Conservation (phyloP, 2,888 invertebrate species). For the Hirtodrosophila duncani region DNA sequence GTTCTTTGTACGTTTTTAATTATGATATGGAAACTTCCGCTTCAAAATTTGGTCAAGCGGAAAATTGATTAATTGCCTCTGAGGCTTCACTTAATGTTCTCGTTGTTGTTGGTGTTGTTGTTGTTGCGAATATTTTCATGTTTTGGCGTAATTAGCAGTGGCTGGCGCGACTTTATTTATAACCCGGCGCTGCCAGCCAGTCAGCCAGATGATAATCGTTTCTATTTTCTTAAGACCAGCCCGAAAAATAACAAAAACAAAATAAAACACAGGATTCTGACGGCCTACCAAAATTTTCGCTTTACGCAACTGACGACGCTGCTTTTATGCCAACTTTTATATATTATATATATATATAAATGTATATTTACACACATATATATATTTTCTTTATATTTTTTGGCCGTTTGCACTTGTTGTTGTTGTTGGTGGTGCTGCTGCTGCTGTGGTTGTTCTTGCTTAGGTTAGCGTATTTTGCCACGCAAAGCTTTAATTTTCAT, state of each 20-base stretch:
- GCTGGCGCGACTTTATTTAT: conserved; percentile 58
- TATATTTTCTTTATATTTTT: conserved; percentile 18
- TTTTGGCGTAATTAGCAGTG: conserved; percentile 67
- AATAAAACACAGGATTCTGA: no score
- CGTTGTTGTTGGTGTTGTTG: conserved; percentile 17
- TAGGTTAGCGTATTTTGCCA: conserved; percentile 61
- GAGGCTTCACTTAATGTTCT: conserved; percentile 28
- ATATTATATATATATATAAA: conserved; percentile 13
- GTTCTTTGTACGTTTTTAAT: conserved; percentile 41
- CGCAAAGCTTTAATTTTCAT: conserved; percentile 72
- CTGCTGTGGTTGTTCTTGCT: conserved; percentile 17
- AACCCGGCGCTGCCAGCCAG: conserved; percentile 36
- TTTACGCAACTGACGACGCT: conserved; percentile 48
- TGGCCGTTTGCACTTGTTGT: conserved; percentile 27
- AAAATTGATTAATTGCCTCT: conserved; percentile 69
- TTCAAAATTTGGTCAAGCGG: conserved; percentile 59
- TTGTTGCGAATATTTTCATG: conserved; percentile 66
- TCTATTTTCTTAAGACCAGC: conserved; percentile 31
- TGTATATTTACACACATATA: conserved; percentile 27
- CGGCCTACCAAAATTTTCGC: conserved; percentile 33
- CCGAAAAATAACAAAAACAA: neutral
- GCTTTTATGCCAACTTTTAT: conserved; percentile 2
- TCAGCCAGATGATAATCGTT: conserved; percentile 60
- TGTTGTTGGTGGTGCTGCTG: conserved; percentile 19
- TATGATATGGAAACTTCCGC: conserved; percentile 52